Conservation (phyloP, 2,888 invertebrate species). For the Apotomis betuletana region DNA sequence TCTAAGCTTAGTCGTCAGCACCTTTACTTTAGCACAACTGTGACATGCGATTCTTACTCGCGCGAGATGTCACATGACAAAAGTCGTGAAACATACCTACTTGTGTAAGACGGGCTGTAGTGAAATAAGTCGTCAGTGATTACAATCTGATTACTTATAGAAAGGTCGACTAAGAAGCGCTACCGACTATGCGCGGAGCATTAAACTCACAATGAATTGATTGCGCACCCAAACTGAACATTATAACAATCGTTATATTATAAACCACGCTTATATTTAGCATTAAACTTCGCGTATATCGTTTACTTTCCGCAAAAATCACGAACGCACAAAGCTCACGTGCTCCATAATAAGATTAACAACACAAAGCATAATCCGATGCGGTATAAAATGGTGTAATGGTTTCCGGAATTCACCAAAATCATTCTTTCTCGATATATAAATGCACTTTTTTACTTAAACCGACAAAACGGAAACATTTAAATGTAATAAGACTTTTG, state of each 20-base stretch:
- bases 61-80: no score
- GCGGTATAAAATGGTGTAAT: constrained; percentile 67
- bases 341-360: constrained; percentile 76
- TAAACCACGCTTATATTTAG: not conserved
- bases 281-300: constrained; percentile 55
- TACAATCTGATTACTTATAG: no score
- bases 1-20: no score
- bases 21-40: no score
- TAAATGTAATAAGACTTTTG: constrained; percentile 51
- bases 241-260: not conserved
- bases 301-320: constrained; percentile 66
- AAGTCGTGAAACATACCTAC: no score
- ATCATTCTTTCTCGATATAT: constrained; percentile 52
- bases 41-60: no score
- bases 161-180: no score
- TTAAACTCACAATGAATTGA: not conserved
- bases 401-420: constrained; percentile 71
- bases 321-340: constrained; percentile 76
- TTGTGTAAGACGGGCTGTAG: no score
- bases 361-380: constrained; percentile 62
- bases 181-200: not conserved
- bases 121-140: no score
- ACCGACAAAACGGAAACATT: constrained; percentile 64
- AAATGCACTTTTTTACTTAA: constrained; percentile 54
- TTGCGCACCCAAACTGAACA: not conserved